Conservation (phyloP, 92 coral and sea anemone species). For the Palythoa grandiflora region DNA sequence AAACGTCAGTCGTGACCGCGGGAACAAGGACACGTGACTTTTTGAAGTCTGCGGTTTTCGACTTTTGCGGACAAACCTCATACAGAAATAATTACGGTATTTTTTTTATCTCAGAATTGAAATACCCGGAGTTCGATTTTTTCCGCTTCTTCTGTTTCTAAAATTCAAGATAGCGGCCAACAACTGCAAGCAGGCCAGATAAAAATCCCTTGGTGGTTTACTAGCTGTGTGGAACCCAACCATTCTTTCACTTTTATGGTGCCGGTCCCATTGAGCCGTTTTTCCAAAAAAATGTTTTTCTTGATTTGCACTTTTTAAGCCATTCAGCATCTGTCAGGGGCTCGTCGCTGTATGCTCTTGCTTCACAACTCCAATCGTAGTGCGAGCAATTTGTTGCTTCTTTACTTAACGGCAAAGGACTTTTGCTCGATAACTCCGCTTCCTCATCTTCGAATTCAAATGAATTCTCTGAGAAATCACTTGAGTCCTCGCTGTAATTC, state of each 20-base stretch:
- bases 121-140: no score
- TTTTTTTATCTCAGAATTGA: no score
- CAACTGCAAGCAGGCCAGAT: no score
- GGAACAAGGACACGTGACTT: no score
- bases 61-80: no score
- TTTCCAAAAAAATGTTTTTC: not conserved
- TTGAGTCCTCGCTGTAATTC: not conserved
- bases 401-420: not conserved
- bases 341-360: not conserved
- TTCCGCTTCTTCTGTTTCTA: no score
- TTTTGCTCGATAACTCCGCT: not conserved
- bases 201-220: no score
- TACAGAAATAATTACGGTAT: no score
- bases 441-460: not conserved
- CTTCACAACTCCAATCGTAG: not conserved
- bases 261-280: not conserved
- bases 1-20: no score
- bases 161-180: no score
- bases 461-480: not conserved
- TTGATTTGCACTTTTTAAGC: not conserved
- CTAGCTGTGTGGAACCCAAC: not conserved
- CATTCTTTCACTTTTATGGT: not conserved
- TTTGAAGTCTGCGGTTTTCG: no score
- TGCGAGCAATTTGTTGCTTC: not conserved
- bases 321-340: conserved; percentile 1